Base-by-base conservation (phyloP, 2,113 vertebrate species). In the Leucoraja erinaceus region DNA sequence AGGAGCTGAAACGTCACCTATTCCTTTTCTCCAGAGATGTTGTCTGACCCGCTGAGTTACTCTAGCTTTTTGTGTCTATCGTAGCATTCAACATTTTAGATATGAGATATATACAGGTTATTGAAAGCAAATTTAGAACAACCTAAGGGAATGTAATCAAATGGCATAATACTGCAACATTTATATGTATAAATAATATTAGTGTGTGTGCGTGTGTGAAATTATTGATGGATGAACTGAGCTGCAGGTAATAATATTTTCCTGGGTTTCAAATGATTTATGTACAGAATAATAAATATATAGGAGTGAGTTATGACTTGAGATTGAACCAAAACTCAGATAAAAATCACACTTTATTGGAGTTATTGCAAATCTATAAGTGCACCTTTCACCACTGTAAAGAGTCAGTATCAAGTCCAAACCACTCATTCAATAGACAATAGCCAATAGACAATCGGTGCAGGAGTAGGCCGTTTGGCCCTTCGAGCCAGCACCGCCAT, bases 221-320 rank as follows among this genome's bases (percentile, higher is more conserved):
- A 47, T 72, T 38, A 70, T 88, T 74, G 90, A 91, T 91, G 14
- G 31, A 20, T 74, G 9, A 47, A 72, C 66, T 91, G 68, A 72
- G 68, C 59, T 72, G 38, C 12, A 70, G 90, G 31, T 68, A 38
- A 54, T 91, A 91, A 91, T 22, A 72, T 47, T 54, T 72, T 70
- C 68, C 47, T 72, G n/a, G 33, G 38, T 70, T 91, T 91, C 16
- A 72, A 54, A 72, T 91, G 90, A 63, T 91, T 91, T 91, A 91
- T 70, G 68, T 91, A 54, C 56, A 74, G 33, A 91, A 91, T 91
- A 47, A 91, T 91, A 91, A 38, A 88, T 88, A 88, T 14, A 18
- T 25, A 28, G 33, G 68, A 74, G 66, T 72, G 66, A 72, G 68
- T 91, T 91, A 91, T 54, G 90, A 63, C 66, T 68, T 72, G 38